These are phyloP conservation scores for Catocala fraxini DNA, from an alignment of 2,888 invertebrate species.

Conservation along the genomic window DNA sequence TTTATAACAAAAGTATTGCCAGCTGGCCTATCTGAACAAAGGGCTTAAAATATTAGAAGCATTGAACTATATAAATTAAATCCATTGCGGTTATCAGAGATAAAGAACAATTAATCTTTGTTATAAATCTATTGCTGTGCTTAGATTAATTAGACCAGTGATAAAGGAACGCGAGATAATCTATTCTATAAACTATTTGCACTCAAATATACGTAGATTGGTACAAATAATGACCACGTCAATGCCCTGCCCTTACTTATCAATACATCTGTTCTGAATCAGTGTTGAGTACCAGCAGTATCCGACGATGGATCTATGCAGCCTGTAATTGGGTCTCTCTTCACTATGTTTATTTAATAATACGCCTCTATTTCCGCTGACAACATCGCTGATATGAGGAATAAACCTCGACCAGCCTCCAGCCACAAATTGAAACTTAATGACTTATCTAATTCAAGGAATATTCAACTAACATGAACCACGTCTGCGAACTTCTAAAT, in stretches of 20 bases:
- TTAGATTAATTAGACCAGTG: conserved; percentile 39
- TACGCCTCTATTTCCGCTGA: conserved; percentile 62
- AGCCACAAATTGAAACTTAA: conserved; percentile 34
- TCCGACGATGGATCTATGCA: conserved; percentile 55
- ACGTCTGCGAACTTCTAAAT: neutral
- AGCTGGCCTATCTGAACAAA: neutral
- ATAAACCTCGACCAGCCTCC: conserved; percentile 31
- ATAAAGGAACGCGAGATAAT: conserved; percentile 21
- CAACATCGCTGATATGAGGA: conserved; percentile 53
- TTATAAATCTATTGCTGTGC: conserved; percentile 35
- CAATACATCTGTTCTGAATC: conserved; percentile 54
- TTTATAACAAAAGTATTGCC: no score
- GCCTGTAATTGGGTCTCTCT: conserved; percentile 59
- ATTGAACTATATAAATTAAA: conserved; percentile 27
- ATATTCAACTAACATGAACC: conserved; percentile 15
- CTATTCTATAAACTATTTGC: conserved; percentile 11
- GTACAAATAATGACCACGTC: conserved; percentile 17
- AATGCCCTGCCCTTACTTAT: conserved; percentile 39
- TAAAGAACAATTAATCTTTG: conserved; percentile 31
- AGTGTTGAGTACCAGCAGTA: conserved; percentile 47
- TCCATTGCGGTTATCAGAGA: conserved; percentile 25
- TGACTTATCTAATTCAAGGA: conserved; percentile 17
- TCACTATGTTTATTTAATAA: conserved; percentile 63
- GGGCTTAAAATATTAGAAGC: neutral
- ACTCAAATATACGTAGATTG: neutral